A percentile compares a stretch with the other conserved stretches of the same genome.
phyloP scores from a whole-genome alignment of 2,113 vertebrate genomes.

The Herpailurus yagouaroundi region DNA sequence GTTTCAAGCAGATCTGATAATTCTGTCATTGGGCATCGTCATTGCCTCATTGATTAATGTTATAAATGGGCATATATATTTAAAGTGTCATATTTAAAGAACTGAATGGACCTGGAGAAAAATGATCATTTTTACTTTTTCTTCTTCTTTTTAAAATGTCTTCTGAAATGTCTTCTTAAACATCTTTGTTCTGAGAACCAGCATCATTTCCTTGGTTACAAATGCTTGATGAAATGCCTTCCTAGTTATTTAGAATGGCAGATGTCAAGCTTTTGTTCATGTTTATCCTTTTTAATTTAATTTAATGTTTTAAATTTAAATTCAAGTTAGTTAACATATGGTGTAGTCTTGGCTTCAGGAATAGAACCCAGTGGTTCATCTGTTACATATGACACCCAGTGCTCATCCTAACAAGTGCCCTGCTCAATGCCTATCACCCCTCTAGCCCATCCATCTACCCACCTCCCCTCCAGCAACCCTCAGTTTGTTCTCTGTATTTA shows the following conservation, averaged over 20 bases:
- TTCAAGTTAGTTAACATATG: no score
- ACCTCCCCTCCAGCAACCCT: no score
- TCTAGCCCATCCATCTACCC: no score
- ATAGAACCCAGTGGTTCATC: no score
- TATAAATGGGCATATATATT: neutral
- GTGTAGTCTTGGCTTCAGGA: no score
- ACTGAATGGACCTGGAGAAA: slow-evolving; percentile 4
- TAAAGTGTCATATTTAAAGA: neutral
- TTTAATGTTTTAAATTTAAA: no score
- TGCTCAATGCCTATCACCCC: no score
- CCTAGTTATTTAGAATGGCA: neutral
- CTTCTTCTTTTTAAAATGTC: neutral
- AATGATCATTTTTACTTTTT: neutral
- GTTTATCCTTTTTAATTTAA: neutral
- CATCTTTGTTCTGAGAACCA: neutral
- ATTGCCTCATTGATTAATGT: neutral
- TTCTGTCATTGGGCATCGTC: neutral
- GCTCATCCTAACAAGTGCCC: no score
- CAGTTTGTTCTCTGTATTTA: no score
- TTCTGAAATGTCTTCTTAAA: neutral
- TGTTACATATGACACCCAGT: no score
- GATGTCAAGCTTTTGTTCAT: neutral
- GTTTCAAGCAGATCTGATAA: neutral
- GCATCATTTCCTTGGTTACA: neutral
- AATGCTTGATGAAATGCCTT: neutral